Percentiles rank a stretch among this genome's conserved stretches.
Conservation (phyloP, 2,797 vertebrate species). For the Cyprinodon diabolis region DNA sequence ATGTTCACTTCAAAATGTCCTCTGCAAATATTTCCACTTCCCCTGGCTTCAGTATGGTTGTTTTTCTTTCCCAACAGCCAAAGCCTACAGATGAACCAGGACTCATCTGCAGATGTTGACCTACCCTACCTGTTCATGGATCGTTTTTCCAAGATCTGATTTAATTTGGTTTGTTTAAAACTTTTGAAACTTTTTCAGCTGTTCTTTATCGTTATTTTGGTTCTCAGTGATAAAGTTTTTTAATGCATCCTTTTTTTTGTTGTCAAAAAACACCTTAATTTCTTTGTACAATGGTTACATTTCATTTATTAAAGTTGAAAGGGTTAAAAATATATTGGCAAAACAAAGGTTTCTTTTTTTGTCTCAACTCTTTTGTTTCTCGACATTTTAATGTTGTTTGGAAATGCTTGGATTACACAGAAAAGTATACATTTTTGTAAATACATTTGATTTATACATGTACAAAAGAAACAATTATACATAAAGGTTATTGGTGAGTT, state of each 20-base stretch:
- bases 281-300: too few species aligned
- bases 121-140: neutral
- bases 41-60: neutral
- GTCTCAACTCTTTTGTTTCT: constrained; percentile 42
- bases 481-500: neutral
- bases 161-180: too few species aligned
- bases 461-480: constrained; percentile 3
- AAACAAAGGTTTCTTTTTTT: constrained; percentile 31
- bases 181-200: neutral
- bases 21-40: neutral
- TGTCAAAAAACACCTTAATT: too few species aligned
- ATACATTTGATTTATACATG: neutral
- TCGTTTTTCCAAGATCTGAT: too few species aligned
- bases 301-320: neutral
- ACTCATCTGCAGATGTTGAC: neutral
- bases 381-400: neutral
- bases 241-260: too few species aligned
- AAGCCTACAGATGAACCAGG: neutral
- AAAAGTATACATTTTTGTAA: neutral
- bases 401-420: constrained; percentile 9
- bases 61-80: neutral
- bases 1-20: constrained; percentile 2
- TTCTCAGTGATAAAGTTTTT: too few species aligned
- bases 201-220: too few species aligned
- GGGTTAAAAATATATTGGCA: neutral